A percentile compares a stretch with the other conserved stretches of the same genome.
Evolutionary conservation across 2,888 invertebrate species (phyloP).

Genomic region (Melanophora roralis): DNA sequence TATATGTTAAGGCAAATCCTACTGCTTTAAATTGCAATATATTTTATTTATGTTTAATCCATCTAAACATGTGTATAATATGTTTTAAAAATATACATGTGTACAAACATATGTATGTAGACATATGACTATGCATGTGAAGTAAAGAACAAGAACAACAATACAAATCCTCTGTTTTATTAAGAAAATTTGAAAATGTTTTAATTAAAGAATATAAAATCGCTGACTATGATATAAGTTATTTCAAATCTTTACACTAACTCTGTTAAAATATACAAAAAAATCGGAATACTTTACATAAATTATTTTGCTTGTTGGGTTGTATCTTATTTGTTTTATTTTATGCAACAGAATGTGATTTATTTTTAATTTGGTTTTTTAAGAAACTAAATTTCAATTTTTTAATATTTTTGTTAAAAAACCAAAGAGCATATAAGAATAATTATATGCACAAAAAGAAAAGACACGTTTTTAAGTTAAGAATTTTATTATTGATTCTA

Average conservation of each 20-base stretch:
- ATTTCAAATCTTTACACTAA: too few species aligned
- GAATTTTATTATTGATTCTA: too few species aligned
- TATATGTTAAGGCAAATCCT: background rate
- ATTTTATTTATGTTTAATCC: background rate
- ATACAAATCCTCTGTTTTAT: too few species aligned
- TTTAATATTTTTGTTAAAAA: background rate
- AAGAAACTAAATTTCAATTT: background rate
- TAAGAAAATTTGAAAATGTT: too few species aligned
- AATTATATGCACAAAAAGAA: too few species aligned
- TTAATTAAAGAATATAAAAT: too few species aligned
- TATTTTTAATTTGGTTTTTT: background rate
- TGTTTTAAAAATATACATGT: background rate
- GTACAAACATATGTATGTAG: too few species aligned
- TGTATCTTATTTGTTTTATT: background rate
- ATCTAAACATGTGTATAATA: background rate
- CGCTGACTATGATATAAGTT: too few species aligned
- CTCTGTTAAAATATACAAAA: too few species aligned
- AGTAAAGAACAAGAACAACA: too few species aligned
- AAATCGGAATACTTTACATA: too few species aligned
- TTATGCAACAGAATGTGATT: background rate
- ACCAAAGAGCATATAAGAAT: background rate
- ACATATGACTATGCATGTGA: too few species aligned
- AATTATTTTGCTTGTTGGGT: background rate
- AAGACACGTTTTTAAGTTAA: background rate
- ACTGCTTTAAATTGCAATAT: background rate